Evolutionary conservation across 1,140 invertebrate species (phyloP).

Genomic region (Drosophila seguyi): DNA sequence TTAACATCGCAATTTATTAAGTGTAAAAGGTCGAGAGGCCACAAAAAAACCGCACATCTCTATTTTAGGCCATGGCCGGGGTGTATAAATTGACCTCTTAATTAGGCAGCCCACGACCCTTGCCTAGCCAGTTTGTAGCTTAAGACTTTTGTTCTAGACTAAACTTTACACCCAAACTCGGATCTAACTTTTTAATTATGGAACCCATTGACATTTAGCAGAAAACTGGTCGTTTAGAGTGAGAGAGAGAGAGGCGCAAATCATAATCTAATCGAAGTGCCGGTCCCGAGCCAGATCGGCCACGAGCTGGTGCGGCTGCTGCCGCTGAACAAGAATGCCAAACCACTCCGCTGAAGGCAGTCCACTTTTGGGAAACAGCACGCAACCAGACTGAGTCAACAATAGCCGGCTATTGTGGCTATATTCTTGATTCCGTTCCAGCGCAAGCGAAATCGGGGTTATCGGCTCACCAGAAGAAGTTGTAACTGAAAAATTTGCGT

Average conservation of each 20-base stretch:
- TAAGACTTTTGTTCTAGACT: slow-evolving; percentile 36
- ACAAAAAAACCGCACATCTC: neutral
- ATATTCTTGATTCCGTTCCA: slow-evolving; percentile 17
- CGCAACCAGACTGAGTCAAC: slow-evolving; percentile 61
- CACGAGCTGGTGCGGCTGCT: slow-evolving; percentile 48
- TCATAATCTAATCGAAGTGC: slow-evolving; percentile 68
- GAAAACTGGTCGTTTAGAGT: slow-evolving; percentile 51
- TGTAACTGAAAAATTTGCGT: neutral
- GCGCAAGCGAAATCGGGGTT: slow-evolving; percentile 26
- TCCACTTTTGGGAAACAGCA: slow-evolving; percentile 66
- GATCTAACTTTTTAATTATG: slow-evolving; percentile 49
- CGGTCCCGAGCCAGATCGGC: slow-evolving; percentile 40
- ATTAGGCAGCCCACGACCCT: slow-evolving; percentile 28
- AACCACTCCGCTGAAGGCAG: slow-evolving; percentile 66
- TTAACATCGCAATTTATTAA: slow-evolving; percentile 45
- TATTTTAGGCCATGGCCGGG: slow-evolving; percentile 45
- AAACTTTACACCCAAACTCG: slow-evolving; percentile 19
- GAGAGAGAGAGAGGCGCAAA: slow-evolving; percentile 18
- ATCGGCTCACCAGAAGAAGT: slow-evolving; percentile 12
- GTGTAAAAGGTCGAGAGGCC: slow-evolving; percentile 47
- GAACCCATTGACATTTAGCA: slow-evolving; percentile 65
- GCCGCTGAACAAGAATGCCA: slow-evolving; percentile 69
- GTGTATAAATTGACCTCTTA: slow-evolving; percentile 40
- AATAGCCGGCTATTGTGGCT: slow-evolving; percentile 53
- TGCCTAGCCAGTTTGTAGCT: slow-evolving; percentile 30